phyloP scores from a whole-genome alignment of 2,113 vertebrate species.

The Urocitellus parryii region DNA sequence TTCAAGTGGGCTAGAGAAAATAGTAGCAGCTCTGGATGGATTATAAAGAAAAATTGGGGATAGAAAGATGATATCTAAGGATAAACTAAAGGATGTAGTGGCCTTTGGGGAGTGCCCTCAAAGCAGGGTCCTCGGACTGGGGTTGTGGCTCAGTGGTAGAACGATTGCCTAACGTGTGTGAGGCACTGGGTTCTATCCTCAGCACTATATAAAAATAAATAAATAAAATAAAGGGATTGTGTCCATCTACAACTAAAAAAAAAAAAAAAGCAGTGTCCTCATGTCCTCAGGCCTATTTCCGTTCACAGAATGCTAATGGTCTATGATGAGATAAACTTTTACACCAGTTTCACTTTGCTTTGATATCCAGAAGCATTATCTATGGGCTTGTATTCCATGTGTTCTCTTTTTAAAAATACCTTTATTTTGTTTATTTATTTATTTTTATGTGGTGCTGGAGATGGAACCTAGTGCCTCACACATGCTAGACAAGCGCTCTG shows the following conservation, averaged over 20 bases:
- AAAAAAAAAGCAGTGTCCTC: neutral
- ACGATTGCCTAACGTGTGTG: no score
- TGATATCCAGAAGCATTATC: neutral
- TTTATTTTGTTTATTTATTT: no score
- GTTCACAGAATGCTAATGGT: neutral
- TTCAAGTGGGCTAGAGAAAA: neutral
- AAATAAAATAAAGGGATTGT: no score
- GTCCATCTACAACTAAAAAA: no score
- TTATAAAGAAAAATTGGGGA: neutral
- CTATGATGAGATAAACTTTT: neutral
- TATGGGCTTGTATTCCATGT: neutral
- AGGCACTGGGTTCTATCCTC: no score
- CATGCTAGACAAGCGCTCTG: no score
- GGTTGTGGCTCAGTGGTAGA: no score
- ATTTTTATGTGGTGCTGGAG: no score
- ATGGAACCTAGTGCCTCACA: no score
- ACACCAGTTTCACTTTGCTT: neutral
- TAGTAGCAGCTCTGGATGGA: neutral
- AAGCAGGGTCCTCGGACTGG: neutral
- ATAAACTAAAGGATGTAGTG: neutral
- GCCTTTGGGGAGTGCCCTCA: neutral
- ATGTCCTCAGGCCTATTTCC: neutral
- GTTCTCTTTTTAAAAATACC: neutral
- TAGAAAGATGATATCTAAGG: neutral
- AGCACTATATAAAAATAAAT: no score